Evolutionary conservation across 1,140 invertebrate species (phyloP), one percentile per base, ranked within the genome.

Genomic region (Drosophila leontia): DNA sequence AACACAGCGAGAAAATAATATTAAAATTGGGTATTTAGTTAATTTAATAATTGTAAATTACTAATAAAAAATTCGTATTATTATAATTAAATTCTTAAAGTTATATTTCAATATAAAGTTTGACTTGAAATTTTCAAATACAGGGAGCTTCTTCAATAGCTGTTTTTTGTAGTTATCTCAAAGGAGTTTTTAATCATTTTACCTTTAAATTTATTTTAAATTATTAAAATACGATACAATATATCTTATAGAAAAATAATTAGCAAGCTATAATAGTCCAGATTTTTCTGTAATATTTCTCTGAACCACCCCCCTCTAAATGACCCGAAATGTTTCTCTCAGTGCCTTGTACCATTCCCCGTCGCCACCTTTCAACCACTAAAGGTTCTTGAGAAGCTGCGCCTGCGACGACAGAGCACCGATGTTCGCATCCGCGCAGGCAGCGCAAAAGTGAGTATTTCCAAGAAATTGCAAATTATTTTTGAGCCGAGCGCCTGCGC

Each of bases 381-480:
- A 55, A 90, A 91, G 81, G 86, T 90, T 90, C 85, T 85, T 90
- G 75, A 82, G 82, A 90, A 88, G 84, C 80, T 80, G 72, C 79
- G 76, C 58, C 80, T 44, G 47, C 74, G 74, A 62, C 75, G 75
- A 56, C 68, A 85, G 76, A 85, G 76, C 76, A 64, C 69, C 80
- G 61, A 87, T 80, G 83, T 76, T 81, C 78, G 59, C 83, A 23
- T 55, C 17, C 51, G 51, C 79, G 76, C 78, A 60, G 80, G 82
- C 82, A 87, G 70, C 79, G 48, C 80, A 80, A 88, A 83, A 75
- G 64, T 88, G 84, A 90, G 85, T 88, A 90, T 90, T 90, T 90
- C 85, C 87, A 88, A 90, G 85, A 90, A 90, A 90, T 90, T 90
- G 85, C 81, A 90, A 90, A 90, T 90, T 90, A 90, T 90, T 90